Conservation (phyloP, 1,140 invertebrate species). For the Zaprionus inermis region DNA sequence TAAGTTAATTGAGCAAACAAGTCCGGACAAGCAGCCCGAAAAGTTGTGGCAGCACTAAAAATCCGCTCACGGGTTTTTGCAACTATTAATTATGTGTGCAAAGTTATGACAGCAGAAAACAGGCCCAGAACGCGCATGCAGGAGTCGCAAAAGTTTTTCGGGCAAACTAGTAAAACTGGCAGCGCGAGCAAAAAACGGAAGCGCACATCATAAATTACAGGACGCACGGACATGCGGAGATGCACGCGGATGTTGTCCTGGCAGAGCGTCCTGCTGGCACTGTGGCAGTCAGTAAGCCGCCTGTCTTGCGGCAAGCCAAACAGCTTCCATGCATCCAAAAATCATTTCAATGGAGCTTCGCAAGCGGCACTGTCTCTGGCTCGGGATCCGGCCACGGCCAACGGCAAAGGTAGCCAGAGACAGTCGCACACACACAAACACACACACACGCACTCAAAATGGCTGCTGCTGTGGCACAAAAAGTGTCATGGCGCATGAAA, state of each 20-base stretch:
- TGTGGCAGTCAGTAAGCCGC: conserved; percentile 59
- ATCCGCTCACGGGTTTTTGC: conserved; percentile 62
- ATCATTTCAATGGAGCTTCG: conserved; percentile 67
- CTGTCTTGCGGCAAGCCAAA: conserved; percentile 76
- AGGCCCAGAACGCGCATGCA: conserved; percentile 53
- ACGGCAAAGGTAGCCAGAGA: conserved; percentile 65
- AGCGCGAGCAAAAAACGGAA: conserved; percentile 48
- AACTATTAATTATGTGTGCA: conserved; percentile 80
- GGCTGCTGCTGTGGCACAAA: conserved; percentile 73
- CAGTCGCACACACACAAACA: conserved; percentile 21
- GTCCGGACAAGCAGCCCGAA: conserved; percentile 59
- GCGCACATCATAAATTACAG: conserved; percentile 80
- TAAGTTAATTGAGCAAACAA: conserved; percentile 83
- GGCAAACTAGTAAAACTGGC: conserved; percentile 48
- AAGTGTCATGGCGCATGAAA: conserved; percentile 82
- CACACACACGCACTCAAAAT: conserved; percentile 56
- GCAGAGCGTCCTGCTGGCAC: conserved; percentile 25
- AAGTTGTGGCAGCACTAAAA: conserved; percentile 74
- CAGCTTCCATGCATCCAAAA: conserved; percentile 81
- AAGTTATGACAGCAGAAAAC: conserved; percentile 82
- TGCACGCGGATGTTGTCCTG: conserved; percentile 57
- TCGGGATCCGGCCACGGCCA: conserved; percentile 28
- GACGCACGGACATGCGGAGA: conserved; percentile 62
- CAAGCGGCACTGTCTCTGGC: conserved; percentile 27
- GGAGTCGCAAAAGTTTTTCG: conserved; percentile 47